Conservation (phyloP, 2,797 vertebrate species). For the Schizothorax lantsangensis region DNA sequence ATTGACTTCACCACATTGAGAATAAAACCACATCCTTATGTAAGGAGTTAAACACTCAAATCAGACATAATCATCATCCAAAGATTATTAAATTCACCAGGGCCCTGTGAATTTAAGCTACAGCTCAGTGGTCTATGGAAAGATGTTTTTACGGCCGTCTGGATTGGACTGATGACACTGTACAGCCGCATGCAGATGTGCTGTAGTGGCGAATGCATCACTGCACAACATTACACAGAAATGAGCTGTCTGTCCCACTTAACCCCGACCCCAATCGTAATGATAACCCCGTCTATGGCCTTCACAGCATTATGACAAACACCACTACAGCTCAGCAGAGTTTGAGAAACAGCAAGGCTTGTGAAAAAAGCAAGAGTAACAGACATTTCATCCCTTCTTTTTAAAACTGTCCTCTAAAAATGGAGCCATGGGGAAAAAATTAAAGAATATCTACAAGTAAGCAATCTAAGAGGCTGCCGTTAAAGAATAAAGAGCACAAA, state of each 20-base stretch:
- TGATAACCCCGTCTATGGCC: neutral
- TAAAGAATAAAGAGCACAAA: neutral
- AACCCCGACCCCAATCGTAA: slow-evolving; percentile 2
- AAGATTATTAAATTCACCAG: neutral
- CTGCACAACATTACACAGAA: slow-evolving; percentile 14
- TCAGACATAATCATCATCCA: slow-evolving; percentile 6
- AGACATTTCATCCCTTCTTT: neutral
- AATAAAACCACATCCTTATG: neutral
- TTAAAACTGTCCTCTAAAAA: neutral
- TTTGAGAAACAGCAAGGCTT: neutral
- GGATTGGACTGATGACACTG: neutral
- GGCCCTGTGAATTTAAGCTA: neutral
- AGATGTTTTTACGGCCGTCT: neutral
- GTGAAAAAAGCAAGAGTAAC: neutral
- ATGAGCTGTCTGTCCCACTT: neutral
- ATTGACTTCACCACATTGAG: slow-evolving; percentile 8
- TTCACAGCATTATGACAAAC: neutral
- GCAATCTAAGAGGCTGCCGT: neutral
- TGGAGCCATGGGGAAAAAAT: neutral
- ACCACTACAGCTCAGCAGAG: neutral
- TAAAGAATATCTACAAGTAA: neutral
- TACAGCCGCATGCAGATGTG: slow-evolving; percentile 5
- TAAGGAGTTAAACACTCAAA: neutral
- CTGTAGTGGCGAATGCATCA: neutral
- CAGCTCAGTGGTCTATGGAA: neutral